Evolutionary conservation across 2,113 vertebrate genomes (phyloP).

Genomic region (Muscicapa adusta): DNA sequence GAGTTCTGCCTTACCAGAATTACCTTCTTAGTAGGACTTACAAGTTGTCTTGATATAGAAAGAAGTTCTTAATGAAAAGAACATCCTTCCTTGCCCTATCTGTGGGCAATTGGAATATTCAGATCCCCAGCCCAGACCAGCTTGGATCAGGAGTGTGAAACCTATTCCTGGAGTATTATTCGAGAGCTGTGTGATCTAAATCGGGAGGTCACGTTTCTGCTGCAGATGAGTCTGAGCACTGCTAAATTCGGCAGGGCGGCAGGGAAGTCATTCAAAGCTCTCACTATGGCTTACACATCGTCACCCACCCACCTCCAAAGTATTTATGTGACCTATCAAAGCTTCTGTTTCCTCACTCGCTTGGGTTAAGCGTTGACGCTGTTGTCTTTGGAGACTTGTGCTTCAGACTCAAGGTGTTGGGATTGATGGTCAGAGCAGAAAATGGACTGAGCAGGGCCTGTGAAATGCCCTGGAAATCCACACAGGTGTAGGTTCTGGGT

Average conservation of each 20-base stretch:
- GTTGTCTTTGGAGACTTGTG: neutral
- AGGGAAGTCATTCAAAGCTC: neutral
- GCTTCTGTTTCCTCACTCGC: neutral
- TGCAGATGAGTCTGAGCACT: neutral
- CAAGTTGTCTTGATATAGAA: neutral
- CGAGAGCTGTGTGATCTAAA: rapidly evolving
- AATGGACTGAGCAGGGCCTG: neutral
- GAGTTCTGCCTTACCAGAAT: neutral
- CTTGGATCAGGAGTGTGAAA: neutral
- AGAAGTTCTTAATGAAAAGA: neutral
- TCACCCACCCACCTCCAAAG: neutral
- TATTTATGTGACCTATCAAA: neutral
- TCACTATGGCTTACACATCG: constrained; percentile 5
- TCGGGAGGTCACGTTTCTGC: neutral
- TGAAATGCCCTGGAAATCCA: neutral
- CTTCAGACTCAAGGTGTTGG: neutral
- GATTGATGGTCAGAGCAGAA: neutral
- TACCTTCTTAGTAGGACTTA: neutral
- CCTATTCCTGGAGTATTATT: neutral
- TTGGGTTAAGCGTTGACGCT: neutral
- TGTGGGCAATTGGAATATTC: neutral
- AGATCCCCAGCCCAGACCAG: neutral
- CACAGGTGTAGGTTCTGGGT: neutral
- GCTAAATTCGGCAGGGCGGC: neutral
- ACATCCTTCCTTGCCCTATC: neutral